Base-by-base conservation (phyloP, 2,113 vertebrate species). In the Leptobrachium ailaonicum region DNA sequence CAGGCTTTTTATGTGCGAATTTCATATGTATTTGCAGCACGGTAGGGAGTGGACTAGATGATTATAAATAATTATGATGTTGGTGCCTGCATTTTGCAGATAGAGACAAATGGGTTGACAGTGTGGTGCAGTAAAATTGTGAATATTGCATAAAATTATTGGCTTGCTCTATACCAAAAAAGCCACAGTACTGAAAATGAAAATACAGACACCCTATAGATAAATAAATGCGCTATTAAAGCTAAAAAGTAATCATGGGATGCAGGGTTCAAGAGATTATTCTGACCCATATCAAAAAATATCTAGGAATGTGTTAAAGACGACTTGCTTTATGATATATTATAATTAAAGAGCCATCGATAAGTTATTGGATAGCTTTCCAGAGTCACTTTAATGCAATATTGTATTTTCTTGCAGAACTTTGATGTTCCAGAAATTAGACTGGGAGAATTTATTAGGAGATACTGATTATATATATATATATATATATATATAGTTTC, bases 51-150 rank as follows among this genome's bases (percentile, higher is more conserved):
- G 4, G 41, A 41, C 41, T 80, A 45, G 71, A 80, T 80, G 66
- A 80, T 80, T 73, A 80, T 80, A 80, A 80, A 80, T 73, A 80
- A 80, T 80, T 80, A 73, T 80, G 73, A 60, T 68, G 71, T 70
- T 80, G 42, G 63, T 73, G 78, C 63, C 78, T 74, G 78, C 78
- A 73, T 60, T 73, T 44, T 60, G 41, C 63, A 67, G 62, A 66
- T 67, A 73, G 71, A 80, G 63, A 80, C 50, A 80, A 73, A 80
- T 68, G 63, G 72, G 60, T 71, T 11, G 47, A 73, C 44, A 45
- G 60, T 66, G 78, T 56, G n/a, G 71, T 68, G 71, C 41, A 67
- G 63, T 73, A 45, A 80, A 67, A 80, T 73, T 73, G 78, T 44
- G 41, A 73, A 73, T 79, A 73, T 56, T 66, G 69, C 70, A 73